These are phyloP conservation scores for Microctenopoma lineatum DNA, from an alignment of 2,797 vertebrate genomes.

Conservation along the genomic window DNA sequence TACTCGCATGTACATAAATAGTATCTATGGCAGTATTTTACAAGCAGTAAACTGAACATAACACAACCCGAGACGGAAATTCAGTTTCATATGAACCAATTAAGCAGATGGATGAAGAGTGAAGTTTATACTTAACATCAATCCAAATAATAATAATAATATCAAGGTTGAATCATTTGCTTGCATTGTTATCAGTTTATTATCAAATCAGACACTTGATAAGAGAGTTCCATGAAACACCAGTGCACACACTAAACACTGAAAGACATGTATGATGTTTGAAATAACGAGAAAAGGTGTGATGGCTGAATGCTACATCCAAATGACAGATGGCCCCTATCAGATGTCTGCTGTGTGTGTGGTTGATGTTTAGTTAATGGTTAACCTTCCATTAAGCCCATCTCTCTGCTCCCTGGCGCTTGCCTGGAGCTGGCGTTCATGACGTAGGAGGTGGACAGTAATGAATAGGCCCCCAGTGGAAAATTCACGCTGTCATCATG, in stretches of 20 bases:
- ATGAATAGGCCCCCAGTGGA: slow-evolving; percentile 68
- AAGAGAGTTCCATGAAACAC: neutral
- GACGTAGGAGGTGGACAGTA: slow-evolving; percentile 64
- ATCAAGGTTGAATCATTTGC: no score
- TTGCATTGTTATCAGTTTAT: slow-evolving; percentile 16
- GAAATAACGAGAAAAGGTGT: slow-evolving; percentile 3
- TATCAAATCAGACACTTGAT: neutral
- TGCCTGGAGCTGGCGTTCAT: slow-evolving; percentile 50
- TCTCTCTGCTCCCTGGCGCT: slow-evolving; percentile 48
- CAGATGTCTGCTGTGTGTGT: slow-evolving; percentile 55
- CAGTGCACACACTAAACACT: no score
- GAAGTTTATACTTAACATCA: neutral
- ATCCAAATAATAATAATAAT: neutral
- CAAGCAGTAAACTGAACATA: neutral
- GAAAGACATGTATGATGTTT: neutral
- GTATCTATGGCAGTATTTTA: neutral
- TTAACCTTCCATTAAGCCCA: slow-evolving; percentile 72
- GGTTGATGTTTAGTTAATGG: slow-evolving; percentile 78
- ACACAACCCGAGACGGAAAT: neutral
- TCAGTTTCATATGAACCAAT: neutral
- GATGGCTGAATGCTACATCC: slow-evolving; percentile 43
- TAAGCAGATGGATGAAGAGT: no score
- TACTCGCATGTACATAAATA: neutral
- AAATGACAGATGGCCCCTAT: slow-evolving; percentile 75
- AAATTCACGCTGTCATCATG: slow-evolving; percentile 56